Evolutionary conservation across 2,797 vertebrate species (phyloP).

Genomic region (Karalla daura): DNA sequence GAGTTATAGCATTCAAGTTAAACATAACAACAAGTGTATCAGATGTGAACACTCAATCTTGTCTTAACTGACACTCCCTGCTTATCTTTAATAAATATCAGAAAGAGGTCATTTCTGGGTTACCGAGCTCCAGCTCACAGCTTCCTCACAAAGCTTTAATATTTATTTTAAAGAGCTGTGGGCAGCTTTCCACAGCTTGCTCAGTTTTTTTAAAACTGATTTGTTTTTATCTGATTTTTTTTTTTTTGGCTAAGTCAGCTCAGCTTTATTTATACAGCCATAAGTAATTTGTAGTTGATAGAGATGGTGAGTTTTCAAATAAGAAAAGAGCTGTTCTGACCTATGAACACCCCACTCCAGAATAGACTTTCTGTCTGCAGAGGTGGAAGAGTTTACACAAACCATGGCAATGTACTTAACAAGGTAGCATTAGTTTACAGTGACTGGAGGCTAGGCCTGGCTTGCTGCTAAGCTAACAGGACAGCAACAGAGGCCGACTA

Average conservation of each 20-base stretch:
- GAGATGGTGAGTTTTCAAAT: no score
- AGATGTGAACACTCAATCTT: slow-evolving; percentile 56
- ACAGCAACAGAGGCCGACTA: no score
- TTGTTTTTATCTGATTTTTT: not conserved
- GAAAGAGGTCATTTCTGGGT: slow-evolving; percentile 53
- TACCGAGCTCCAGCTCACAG: slow-evolving; percentile 29
- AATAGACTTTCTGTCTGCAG: no score
- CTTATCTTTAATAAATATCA: slow-evolving; percentile 69
- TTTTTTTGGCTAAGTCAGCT: not conserved
- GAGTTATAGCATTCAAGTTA: slow-evolving; percentile 61
- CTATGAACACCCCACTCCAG: no score
- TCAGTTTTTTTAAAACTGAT: not conserved
- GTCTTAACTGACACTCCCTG: slow-evolving; percentile 65
- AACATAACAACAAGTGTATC: slow-evolving; percentile 69
- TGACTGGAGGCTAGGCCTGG: no score
- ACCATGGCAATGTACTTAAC: no score
- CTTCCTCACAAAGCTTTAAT: slow-evolving; percentile 7
- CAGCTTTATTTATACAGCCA: not conserved
- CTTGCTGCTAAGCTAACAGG: no score
- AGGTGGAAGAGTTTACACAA: no score
- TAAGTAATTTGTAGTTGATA: not conserved
- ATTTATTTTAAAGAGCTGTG: not conserved
- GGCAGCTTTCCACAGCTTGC: not conserved
- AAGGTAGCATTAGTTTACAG: no score
- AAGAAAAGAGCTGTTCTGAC: no score